Base-by-base conservation (phyloP, 2,888 invertebrate species). In the Nematopogon swammerdamellus region DNA sequence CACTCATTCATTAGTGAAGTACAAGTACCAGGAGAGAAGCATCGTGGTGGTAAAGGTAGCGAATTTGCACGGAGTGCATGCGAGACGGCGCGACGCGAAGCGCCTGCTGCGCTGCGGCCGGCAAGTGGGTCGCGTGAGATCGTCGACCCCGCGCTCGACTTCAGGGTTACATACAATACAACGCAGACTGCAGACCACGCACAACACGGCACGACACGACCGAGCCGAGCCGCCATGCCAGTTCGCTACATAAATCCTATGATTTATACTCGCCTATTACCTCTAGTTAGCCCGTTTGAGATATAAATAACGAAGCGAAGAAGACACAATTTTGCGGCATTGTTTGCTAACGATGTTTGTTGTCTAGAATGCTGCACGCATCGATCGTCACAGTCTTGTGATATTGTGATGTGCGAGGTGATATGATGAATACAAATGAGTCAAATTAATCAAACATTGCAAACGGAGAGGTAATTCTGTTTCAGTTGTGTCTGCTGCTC, bases 141-240 rank as follows among this genome's bases (percentile, higher is more conserved):
- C 76, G 63, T 69, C 67, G 76, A 77, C 72, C 75, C 69, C 68
- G 50, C 72, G 73, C 60, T 68, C 73, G 71, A 64, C 71, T 72
- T 76, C 79, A 79, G 73, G 79, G 79, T 75, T 76, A 77, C n/a
- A n/a, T n/a, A n/a, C n/a, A n/a, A n/a, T n/a, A n/a, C 63, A 61
- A 18, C 47, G 36, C 11, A 4, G 25, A 19, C 47, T 43, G 45
- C 30, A 18, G 48, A 48, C 45, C 47, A 48, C 44, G 48, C 30
- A 48, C 44, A 47, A 44, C 46, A 42, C 30, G 42, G 30, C 36
- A 45, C 30, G 42, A 45, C 36, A 45, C 50, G 42, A 51, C n/a
- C n/a, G 36, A 36, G 8, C n/a, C 36, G n/a, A 8, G 3, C n/a
- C n/a, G n/a, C n/a, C n/a, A n/a, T n/a, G n/a, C n/a, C n/a, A n/a